Percentiles rank a stretch among this genome's conserved stretches.
These are phyloP conservation scores for Hydra vulgaris DNA, from an alignment of 30 jellyfish, hydroid and myxozoan species.

Conservation along the genomic window DNA sequence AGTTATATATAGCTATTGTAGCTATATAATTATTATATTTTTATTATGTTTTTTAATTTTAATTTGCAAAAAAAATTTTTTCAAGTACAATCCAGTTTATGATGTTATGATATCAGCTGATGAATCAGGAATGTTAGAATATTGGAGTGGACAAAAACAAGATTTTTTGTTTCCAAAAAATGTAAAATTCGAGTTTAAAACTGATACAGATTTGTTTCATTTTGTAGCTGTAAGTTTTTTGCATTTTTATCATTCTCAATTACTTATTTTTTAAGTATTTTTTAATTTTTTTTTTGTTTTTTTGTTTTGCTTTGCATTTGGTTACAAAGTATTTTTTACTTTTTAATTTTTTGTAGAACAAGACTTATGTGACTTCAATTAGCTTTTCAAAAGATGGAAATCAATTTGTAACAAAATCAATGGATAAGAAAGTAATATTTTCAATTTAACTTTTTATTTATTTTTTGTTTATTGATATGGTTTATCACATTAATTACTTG, in stretches of 20 bases:
- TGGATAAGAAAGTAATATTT: slow-evolving; percentile 94
- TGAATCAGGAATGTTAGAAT: slow-evolving; percentile 95
- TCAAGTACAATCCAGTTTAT: slow-evolving; percentile 79
- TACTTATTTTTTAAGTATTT: neutral
- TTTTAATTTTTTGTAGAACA: slow-evolving; percentile 51
- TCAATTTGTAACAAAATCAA: slow-evolving; percentile 66
- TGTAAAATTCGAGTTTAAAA: slow-evolving; percentile 74
- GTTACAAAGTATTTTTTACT: neutral
- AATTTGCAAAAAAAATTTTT: neutral
- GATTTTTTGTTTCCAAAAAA: slow-evolving; percentile 65
- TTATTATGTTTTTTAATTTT: no score
- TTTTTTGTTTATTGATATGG: no score
- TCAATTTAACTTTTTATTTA: no score
- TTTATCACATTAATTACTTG: neutral
- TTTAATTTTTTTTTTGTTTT: no score
- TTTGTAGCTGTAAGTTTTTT: slow-evolving; percentile 92
- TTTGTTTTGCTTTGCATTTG: no score
- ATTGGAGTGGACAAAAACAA: slow-evolving; percentile 90
- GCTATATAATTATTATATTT: no score
- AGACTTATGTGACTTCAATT: slow-evolving; percentile 59
- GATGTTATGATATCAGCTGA: slow-evolving; percentile 85
- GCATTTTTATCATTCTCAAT: neutral
- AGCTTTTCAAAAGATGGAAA: slow-evolving; percentile 78
- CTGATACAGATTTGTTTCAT: slow-evolving; percentile 95
- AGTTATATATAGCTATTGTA: no score